Conservation (phyloP, 2,888 invertebrate genomes). For the Halocaridina rubra region DNA sequence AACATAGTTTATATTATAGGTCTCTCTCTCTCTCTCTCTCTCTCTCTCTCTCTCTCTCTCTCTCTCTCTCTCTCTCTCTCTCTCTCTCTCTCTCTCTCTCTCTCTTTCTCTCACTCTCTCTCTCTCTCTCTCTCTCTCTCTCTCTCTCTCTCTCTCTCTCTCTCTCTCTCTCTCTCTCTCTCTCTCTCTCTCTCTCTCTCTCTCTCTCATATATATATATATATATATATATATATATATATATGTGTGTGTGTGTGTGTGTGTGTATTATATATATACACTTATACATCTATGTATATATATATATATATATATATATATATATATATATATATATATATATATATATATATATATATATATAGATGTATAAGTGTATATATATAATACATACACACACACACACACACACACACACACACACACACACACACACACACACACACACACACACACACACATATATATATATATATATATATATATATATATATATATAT, state of each 20-base stretch:
- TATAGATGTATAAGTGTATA: background rate
- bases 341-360: background rate
- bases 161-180: background rate
- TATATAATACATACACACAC: background rate
- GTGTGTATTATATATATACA: background rate
- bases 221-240: background rate
- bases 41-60: slow-evolving; percentile 23
- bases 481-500: too few relatives aligned
- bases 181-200: background rate
- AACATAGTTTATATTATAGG: too few relatives aligned
- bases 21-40: slow-evolving; percentile 32
- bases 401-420: too few relatives aligned
- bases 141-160: slow-evolving; percentile 13
- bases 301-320: background rate
- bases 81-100: slow-evolving; percentile 8
- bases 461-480: too few relatives aligned
- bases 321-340: background rate
- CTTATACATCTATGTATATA: background rate
- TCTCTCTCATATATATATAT: background rate
- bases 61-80: slow-evolving; percentile 14
- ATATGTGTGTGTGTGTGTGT: background rate
- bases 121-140: background rate
- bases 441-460: too few relatives aligned
- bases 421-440: too few relatives aligned
- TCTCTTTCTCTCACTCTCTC: background rate